Conservation (phyloP, 2,888 invertebrate genomes). For the Pomacea canaliculata region DNA sequence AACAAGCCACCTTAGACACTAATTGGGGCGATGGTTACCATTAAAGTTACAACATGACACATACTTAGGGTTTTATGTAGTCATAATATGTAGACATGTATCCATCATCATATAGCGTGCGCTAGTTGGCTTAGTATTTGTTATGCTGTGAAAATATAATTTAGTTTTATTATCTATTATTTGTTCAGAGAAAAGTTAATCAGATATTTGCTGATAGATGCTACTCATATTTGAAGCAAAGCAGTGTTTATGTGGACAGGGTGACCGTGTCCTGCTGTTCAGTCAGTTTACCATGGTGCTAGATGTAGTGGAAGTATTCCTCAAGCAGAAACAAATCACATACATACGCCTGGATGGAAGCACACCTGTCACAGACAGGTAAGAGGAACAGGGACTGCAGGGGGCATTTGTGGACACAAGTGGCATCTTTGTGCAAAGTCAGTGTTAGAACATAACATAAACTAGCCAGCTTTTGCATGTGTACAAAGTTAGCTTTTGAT, state of each 20-base stretch:
- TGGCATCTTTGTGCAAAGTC: no score
- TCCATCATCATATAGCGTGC: no score
- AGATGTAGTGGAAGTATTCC: constrained; percentile 90
- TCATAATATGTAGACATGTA: no score
- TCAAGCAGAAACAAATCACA: constrained; percentile 79
- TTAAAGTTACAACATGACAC: no score
- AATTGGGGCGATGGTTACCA: no score
- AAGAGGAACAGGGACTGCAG: not conserved
- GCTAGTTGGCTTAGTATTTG: no score
- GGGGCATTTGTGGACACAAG: not conserved
- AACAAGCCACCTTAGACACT: no score
- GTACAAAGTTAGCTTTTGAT: no score
- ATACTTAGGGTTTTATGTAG: no score
- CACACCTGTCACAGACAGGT: constrained; percentile 76
- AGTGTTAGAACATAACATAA: not conserved
- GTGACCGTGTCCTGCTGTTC: constrained; percentile 86
- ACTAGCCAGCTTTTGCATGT: no score
- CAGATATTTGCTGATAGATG: not conserved
- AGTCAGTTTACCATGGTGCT: constrained; percentile 97
- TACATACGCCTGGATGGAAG: constrained; percentile 90
- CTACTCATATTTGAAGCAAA: not conserved
- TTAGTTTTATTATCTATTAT: not conserved
- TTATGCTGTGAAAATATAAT: not conserved
- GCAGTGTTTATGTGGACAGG: constrained; percentile 43
- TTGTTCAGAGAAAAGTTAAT: not conserved